Conservation (phyloP, 2,888 invertebrate species). For the Xanthorhoe designata region DNA sequence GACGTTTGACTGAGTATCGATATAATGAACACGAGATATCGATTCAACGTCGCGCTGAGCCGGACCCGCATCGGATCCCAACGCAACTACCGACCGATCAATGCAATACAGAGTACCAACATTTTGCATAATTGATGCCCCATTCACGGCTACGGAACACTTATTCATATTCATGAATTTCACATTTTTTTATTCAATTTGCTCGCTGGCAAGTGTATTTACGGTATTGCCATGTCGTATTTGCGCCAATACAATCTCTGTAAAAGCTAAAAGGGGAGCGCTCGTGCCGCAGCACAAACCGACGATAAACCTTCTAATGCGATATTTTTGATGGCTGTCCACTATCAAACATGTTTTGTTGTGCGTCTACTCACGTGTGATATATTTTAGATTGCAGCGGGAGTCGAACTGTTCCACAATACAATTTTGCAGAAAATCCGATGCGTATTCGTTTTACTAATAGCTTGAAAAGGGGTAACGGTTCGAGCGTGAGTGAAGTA, state of each 20-base stretch:
- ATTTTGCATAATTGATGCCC: constrained; percentile 84
- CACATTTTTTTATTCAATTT: constrained; percentile 80
- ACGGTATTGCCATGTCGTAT: constrained; percentile 72
- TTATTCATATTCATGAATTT: constrained; percentile 85
- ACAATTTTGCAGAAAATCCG: constrained; percentile 37
- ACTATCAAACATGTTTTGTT: constrained; percentile 50
- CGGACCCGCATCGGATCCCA: constrained; percentile 56
- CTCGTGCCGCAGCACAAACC: constrained; percentile 54
- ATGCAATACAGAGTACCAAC: constrained; percentile 68
- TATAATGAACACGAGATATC: constrained; percentile 56
- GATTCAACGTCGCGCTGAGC: constrained; percentile 54
- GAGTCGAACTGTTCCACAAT: constrained; percentile 39
- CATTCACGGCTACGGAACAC: constrained; percentile 77
- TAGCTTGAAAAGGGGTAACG: constrained; percentile 52
- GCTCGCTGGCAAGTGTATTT: constrained; percentile 76
- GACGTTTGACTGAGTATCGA: constrained; percentile 56
- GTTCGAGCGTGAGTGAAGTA: constrained; percentile 50
- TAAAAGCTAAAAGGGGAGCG: constrained; percentile 67
- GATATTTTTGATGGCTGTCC: constrained; percentile 69
- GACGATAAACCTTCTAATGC: constrained; percentile 67
- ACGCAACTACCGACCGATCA: constrained; percentile 61
- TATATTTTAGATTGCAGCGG: constrained; percentile 41
- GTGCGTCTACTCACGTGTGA: constrained; percentile 40
- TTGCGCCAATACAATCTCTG: constrained; percentile 77
- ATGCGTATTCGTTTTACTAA: constrained; percentile 50